Evolutionary conservation across 1,140 invertebrate genomes (phyloP).

Genomic region (Sogatella furcifera): DNA sequence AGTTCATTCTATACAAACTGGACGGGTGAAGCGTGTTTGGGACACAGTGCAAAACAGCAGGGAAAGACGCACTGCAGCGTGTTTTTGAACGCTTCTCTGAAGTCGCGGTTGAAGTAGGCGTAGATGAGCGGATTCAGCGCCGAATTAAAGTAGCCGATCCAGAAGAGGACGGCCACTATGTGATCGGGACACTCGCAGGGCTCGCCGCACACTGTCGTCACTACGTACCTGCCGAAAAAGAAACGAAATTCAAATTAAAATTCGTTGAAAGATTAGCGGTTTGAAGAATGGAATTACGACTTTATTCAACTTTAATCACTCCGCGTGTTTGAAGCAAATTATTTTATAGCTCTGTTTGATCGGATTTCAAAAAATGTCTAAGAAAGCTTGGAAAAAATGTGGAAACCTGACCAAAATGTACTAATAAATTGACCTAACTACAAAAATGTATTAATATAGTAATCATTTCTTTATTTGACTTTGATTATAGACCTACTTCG

Average conservation of each 20-base stretch:
- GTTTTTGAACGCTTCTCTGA: constrained; percentile 91
- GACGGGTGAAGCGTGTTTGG: constrained; percentile 17
- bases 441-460: too few species aligned
- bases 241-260: constrained; percentile 31
- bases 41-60: constrained; percentile 49
- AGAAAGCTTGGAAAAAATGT: too few species aligned
- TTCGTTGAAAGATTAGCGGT: too few species aligned
- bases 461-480: too few species aligned
- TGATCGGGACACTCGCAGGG: constrained; percentile 69
- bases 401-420: too few species aligned
- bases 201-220: constrained; percentile 69
- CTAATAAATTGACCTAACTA: too few species aligned
- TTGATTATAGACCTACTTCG: too few species aligned
- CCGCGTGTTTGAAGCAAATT: too few species aligned
- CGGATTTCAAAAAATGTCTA: too few species aligned
- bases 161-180: constrained; percentile 70
- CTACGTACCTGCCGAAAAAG: constrained; percentile 62
- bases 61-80: constrained; percentile 75
- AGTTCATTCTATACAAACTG: constrained; percentile 16
- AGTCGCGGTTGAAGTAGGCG: constrained; percentile 97
- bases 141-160: constrained; percentile 91
- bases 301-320: too few species aligned
- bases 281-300: too few species aligned
- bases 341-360: too few species aligned
- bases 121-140: constrained; percentile 94